Evolutionary conservation across 2,888 invertebrate species (phyloP).

Genomic region (Nineta flava): DNA sequence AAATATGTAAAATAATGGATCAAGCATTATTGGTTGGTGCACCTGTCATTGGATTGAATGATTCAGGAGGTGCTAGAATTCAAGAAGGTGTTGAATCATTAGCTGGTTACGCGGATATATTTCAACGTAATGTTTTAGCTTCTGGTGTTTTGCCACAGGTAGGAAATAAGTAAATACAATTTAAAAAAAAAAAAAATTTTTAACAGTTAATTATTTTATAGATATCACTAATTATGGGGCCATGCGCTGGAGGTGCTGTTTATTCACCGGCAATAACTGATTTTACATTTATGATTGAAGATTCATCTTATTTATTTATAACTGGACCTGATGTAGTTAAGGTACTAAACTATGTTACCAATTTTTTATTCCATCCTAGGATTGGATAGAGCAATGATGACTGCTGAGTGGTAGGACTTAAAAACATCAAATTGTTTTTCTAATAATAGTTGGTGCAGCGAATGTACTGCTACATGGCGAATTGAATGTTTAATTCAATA

Average conservation of each 20-base stretch:
- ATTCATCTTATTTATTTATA: too few species aligned
- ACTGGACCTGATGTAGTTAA: too few species aligned
- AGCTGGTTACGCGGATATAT: constrained; percentile 53
- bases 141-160: constrained; percentile 48
- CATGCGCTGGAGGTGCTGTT: constrained; percentile 52
- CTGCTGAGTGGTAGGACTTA: too few species aligned
- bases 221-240: constrained; percentile 53
- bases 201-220: constrained; percentile 19
- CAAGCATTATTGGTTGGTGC: constrained; percentile 49
- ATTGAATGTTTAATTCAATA: too few species aligned
- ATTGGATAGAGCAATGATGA: too few species aligned
- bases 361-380: too few species aligned
- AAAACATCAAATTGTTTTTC: too few species aligned
- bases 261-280: constrained; percentile 53
- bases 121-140: constrained; percentile 45
- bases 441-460: too few species aligned
- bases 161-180: neutral
- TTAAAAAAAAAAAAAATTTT: too few species aligned
- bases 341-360: too few species aligned
- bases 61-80: constrained; percentile 51
- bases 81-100: constrained; percentile 54
- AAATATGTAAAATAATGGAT: constrained; percentile 51
- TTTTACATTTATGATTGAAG: constrained; percentile 46
- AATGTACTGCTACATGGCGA: too few species aligned
- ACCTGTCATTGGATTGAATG: constrained; percentile 50